phyloP scores from a whole-genome alignment of 2,113 vertebrate genomes.

The Sebastes fasciatus region DNA sequence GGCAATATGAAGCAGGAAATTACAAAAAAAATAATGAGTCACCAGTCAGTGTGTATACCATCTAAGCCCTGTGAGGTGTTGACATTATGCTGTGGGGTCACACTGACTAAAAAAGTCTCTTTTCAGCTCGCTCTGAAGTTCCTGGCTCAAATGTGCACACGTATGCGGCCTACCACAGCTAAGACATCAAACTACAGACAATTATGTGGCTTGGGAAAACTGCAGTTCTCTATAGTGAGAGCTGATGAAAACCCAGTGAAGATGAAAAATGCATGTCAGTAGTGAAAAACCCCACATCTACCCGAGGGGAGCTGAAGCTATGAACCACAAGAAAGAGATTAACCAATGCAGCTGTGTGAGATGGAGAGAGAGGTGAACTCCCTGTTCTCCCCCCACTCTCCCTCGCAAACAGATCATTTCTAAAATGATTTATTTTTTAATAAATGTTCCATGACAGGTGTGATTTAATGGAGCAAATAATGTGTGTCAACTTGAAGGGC shows the following conservation, averaged over 20 bases:
- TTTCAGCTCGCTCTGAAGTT: slow-evolving; percentile 17
- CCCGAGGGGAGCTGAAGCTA: slow-evolving; percentile 56
- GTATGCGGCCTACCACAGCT: slow-evolving; percentile 70
- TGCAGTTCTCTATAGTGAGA: slow-evolving; percentile 74
- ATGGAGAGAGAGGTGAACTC: slow-evolving; percentile 43
- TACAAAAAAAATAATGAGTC: slow-evolving; percentile 5
- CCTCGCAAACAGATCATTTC: slow-evolving; percentile 32
- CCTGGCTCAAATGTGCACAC: slow-evolving; percentile 48
- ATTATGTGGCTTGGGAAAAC: slow-evolving; percentile 60
- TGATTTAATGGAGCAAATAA: slow-evolving; percentile 59
- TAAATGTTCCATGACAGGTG: slow-evolving; percentile 55
- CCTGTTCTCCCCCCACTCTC: not conserved
- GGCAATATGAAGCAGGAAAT: slow-evolving; percentile 7
- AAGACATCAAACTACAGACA: slow-evolving; percentile 76
- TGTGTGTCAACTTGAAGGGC: slow-evolving; percentile 49
- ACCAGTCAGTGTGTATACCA: slow-evolving; percentile 20
- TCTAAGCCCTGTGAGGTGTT: slow-evolving; percentile 14
- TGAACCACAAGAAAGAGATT: slow-evolving; percentile 72
- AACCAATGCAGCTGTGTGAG: slow-evolving; percentile 46
- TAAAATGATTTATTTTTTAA: slow-evolving; percentile 62
- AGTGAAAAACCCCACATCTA: slow-evolving; percentile 73
- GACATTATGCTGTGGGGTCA: slow-evolving; percentile 28
- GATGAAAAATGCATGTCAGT: slow-evolving; percentile 79
- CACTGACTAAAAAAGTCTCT: slow-evolving; percentile 12
- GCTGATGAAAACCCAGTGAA: slow-evolving; percentile 62